Conservation (phyloP, 2,113 vertebrate genomes). For the Spea multiplicata region DNA sequence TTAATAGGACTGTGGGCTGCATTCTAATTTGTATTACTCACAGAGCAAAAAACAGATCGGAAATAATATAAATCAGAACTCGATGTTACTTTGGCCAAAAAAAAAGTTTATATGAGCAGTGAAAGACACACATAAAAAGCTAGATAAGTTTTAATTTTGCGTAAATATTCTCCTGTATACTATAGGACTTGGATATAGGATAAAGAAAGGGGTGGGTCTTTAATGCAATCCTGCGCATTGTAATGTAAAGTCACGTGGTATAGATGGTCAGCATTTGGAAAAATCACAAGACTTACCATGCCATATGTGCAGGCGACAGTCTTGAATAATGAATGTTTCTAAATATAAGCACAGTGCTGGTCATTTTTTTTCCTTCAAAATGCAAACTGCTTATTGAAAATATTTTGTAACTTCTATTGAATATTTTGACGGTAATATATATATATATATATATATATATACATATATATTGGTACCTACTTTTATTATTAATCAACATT, state of each 20-base stretch:
- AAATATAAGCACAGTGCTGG: neutral
- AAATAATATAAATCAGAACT: neutral
- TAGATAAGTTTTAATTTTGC: too few species aligned
- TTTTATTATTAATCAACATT: too few species aligned
- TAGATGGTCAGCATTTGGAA: neutral
- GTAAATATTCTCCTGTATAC: neutral
- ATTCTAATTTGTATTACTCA: neutral
- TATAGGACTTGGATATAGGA: neutral
- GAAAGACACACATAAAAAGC: neutral
- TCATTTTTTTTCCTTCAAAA: neutral
- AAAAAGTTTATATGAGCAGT: neutral
- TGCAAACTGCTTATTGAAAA: neutral
- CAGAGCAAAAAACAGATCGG: neutral
- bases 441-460: too few species aligned
- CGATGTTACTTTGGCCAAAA: neutral
- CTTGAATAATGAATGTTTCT: neutral
- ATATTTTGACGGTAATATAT: neutral
- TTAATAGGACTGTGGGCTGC: neutral
- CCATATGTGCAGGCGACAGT: neutral
- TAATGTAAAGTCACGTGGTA: neutral
- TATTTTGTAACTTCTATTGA: neutral
- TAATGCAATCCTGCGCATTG: neutral
- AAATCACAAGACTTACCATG: neutral
- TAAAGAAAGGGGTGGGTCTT: neutral
- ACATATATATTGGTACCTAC: too few species aligned